phyloP scores from a whole-genome alignment of 35 echinoderm and acorn worm species.

The Nesometra sesokonis region DNA sequence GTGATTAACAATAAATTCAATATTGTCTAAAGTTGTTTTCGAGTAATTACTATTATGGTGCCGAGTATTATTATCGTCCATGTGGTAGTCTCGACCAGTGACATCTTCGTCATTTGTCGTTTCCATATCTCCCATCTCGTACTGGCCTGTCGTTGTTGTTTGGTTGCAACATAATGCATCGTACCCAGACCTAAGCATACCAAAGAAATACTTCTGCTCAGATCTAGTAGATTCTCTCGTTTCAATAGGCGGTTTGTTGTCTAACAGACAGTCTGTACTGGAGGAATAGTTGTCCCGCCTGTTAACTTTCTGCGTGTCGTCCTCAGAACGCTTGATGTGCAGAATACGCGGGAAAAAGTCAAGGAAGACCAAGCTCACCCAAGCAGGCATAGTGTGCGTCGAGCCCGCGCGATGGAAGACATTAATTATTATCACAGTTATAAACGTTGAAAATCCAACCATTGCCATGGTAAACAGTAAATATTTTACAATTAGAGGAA shows the following conservation, averaged over 20 bases:
- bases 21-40: background rate
- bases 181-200: background rate
- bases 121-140: background rate
- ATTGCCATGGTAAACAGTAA: slow-evolving; percentile 93
- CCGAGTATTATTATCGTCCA: background rate
- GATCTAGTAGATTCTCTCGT: background rate
- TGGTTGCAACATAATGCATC: background rate
- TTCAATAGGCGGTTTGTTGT: slow-evolving; percentile 10
- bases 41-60: background rate
- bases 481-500: slow-evolving; percentile 87
- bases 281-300: background rate
- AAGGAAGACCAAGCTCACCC: slow-evolving; percentile 74
- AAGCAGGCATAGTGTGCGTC: slow-evolving; percentile 72
- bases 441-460: slow-evolving; percentile 72
- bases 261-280: slow-evolving; percentile 19
- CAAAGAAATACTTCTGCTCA: slow-evolving; percentile 7
- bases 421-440: slow-evolving; percentile 87
- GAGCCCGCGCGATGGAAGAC: slow-evolving; percentile 68
- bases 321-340: slow-evolving; percentile 54
- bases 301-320: slow-evolving; percentile 36
- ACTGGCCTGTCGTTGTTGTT: background rate
- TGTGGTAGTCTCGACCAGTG: background rate
- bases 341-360: slow-evolving; percentile 66
- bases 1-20: slow-evolving; percentile 9
- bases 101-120: background rate